Base-by-base conservation (phyloP, 2,113 vertebrate species). In the Probosciger aterrimus region DNA sequence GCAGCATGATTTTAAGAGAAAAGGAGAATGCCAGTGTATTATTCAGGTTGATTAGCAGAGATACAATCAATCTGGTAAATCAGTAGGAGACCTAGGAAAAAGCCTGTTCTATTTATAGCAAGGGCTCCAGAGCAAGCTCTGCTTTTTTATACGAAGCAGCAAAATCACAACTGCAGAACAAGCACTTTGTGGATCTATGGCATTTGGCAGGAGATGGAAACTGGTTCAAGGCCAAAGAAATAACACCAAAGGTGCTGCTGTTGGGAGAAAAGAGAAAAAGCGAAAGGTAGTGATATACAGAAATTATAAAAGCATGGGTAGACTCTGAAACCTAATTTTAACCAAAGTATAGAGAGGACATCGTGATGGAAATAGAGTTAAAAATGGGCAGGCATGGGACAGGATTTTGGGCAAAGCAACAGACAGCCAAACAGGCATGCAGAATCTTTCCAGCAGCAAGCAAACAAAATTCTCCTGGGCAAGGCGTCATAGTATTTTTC, bases 121-220 rank as follows among this genome's bases (percentile, higher is more conserved):
- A 96, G 68, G 46, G 11, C 90, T 98, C 59, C 78, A 96, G 95
- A 97, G 84, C 69, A 93, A 95, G n/a, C 80, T 82, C 81, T 96
- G 62, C 76, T 97, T 50, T 95, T 97, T 97, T 96, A 76, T 92
- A 94, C 90, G 91, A 97, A 95, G 96, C 92, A 97, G 97, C 96
- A 97, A 95, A 97, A 97, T 97, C 97, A 96, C 91, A 96, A 86
- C 89, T 95, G 95, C 96, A 97, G 91, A 95, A 97, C 95, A 97
- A 98, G 94, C 96, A 98, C 96, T 97, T 97, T 97, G 84, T 94
- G 88, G 49, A 96, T 97, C 92, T 92, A 53, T 46, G 37, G 86
- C 78, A 91, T 65, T 98, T 97, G 93, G 96, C 96, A 97, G 88
- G 63, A 94, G 81, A 93, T 28, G 31, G 74, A 69, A 97, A 93